These are phyloP conservation scores for Pyrochroa serraticornis DNA, from an alignment of 2,888 invertebrate species.

Conservation along the genomic window DNA sequence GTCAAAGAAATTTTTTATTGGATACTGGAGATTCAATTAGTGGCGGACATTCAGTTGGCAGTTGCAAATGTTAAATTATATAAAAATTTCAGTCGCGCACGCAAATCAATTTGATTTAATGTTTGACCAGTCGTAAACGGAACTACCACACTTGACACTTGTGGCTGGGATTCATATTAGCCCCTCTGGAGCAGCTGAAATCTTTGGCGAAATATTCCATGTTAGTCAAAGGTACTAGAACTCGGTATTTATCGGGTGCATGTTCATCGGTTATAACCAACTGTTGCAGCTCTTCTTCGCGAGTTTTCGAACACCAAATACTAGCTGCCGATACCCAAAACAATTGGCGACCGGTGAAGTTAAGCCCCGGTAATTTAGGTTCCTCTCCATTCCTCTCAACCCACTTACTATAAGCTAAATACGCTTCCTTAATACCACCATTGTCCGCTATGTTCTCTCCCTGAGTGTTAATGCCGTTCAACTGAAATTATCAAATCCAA, in stretches of 20 bases:
- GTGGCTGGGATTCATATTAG: slow-evolving; percentile 66
- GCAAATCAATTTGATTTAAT: neutral
- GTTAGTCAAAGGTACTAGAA: slow-evolving; percentile 66
- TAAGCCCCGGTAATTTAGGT: slow-evolving; percentile 49
- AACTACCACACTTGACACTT: slow-evolving; percentile 69
- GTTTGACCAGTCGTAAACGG: neutral
- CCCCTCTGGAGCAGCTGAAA: slow-evolving; percentile 64
- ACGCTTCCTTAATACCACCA: slow-evolving; percentile 92
- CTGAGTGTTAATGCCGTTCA: slow-evolving; percentile 90
- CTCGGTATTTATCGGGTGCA: slow-evolving; percentile 62
- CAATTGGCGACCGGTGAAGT: slow-evolving; percentile 57
- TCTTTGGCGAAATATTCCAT: slow-evolving; percentile 66
- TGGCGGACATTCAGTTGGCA: slow-evolving; percentile 3
- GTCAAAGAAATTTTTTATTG: too few relatives aligned
- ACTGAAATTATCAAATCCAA: slow-evolving; percentile 59
- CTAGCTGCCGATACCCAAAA: slow-evolving; percentile 67
- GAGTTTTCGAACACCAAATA: slow-evolving; percentile 64
- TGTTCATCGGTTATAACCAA: slow-evolving; percentile 56
- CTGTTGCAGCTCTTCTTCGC: slow-evolving; percentile 53
- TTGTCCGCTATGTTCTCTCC: slow-evolving; percentile 96
- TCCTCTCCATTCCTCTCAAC: slow-evolving; percentile 51
- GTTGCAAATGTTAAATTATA: neutral
- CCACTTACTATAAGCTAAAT: slow-evolving; percentile 54
- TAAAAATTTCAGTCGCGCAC: neutral
- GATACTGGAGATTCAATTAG: too few relatives aligned